Percentiles rank a stretch among this genome's conserved stretches.
phyloP scores from a whole-genome alignment of 1,140 invertebrate genomes.

The Aphelenchoides fujianensis region DNA sequence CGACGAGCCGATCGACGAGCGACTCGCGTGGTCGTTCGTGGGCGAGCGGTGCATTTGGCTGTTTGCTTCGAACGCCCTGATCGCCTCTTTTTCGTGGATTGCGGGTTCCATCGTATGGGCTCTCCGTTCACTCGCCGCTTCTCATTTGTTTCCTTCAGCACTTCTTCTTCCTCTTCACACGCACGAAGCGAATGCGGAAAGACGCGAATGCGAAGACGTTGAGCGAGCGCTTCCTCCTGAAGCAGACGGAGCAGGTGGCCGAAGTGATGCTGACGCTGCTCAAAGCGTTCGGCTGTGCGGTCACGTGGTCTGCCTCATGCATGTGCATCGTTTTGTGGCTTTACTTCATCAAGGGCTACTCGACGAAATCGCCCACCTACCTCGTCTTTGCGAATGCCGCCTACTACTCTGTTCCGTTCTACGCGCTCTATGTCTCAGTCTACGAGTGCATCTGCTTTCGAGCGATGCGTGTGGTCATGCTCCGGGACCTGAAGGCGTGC shows the following conservation, averaged over 20 bases:
- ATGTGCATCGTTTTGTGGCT: neutral
- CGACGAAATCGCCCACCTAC: neutral
- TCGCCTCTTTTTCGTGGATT: neutral
- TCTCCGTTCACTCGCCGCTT: neutral
- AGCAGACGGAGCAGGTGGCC: neutral
- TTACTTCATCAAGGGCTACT: neutral
- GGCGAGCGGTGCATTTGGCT: neutral
- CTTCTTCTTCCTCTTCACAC: neutral
- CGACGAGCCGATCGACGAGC: neutral
- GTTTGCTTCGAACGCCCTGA: neutral
- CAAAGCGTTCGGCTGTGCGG: neutral
- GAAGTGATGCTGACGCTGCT: neutral
- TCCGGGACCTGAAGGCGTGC: neutral
- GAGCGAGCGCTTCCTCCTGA: neutral
- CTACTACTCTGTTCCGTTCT: neutral
- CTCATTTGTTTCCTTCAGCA: neutral
- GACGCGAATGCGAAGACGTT: conserved; percentile 1
- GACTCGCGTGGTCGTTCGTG: neutral
- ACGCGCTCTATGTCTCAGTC: neutral
- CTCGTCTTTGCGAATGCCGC: neutral
- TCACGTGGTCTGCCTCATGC: neutral
- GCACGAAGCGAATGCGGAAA: neutral
- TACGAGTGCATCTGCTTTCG: neutral
- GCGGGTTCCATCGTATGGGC: neutral
- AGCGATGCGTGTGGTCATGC: neutral